These are phyloP conservation scores for Oreotrochilus melanogaster DNA, from an alignment of 2,113 vertebrate species.

Conservation along the genomic window DNA sequence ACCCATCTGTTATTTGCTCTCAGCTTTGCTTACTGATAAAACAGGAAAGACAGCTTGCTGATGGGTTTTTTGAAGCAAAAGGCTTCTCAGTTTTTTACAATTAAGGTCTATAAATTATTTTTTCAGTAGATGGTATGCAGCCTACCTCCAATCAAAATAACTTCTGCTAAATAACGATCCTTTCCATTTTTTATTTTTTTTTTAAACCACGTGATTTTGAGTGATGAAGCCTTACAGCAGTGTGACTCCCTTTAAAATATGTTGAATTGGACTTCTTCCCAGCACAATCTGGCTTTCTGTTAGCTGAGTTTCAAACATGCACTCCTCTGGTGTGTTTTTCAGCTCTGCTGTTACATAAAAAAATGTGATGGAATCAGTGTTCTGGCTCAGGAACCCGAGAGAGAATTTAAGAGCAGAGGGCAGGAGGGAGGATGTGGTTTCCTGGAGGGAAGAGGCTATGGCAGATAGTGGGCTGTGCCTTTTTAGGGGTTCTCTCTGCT, in stretches of 20 bases:
- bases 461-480: background rate
- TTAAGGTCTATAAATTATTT: conserved; percentile 78
- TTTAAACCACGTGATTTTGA: background rate
- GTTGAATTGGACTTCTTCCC: background rate
- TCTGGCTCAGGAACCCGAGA: background rate
- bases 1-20: conserved; percentile 82
- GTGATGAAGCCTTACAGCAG: background rate
- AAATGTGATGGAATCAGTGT: background rate
- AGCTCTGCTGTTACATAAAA: background rate
- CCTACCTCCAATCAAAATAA: conserved; percentile 67
- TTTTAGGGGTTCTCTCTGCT: background rate
- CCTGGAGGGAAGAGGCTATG: background rate
- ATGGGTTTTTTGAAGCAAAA: conserved; percentile 80
- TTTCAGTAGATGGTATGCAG: conserved; percentile 50
- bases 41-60: conserved; percentile 80
- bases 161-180: conserved; percentile 49
- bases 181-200: background rate
- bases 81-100: conserved; percentile 73
- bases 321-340: background rate
- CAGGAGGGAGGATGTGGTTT: background rate
- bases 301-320: background rate
- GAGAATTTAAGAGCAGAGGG: background rate
- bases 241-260: background rate
- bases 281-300: background rate
- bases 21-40: conserved; percentile 78